These are phyloP conservation scores for Hozukius guyotensis DNA, from an alignment of 2,797 vertebrate genomes.

Conservation along the genomic window DNA sequence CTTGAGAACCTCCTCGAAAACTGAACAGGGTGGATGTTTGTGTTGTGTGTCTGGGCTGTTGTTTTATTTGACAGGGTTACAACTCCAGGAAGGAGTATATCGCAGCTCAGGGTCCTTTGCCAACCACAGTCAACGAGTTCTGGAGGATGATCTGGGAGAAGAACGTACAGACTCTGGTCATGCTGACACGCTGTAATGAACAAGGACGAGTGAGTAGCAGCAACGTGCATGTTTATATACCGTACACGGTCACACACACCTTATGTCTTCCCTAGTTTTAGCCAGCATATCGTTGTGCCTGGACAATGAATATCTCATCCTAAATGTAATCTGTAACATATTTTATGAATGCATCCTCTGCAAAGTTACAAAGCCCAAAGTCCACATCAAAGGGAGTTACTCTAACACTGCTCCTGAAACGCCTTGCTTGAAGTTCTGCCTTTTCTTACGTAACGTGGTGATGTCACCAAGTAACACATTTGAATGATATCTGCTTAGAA, in stretches of 20 bases:
- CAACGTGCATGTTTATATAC: neutral
- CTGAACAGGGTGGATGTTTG: neutral
- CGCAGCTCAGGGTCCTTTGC: conserved; percentile 95
- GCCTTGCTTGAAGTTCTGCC: no score
- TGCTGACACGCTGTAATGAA: conserved; percentile 96
- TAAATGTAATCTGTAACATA: neutral
- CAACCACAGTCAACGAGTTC: conserved; percentile 91
- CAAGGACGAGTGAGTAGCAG: conserved; percentile 89
- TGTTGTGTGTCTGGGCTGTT: conserved; percentile 13
- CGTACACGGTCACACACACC: neutral
- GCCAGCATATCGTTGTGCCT: neutral
- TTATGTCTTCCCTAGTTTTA: neutral
- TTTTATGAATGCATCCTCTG: neutral
- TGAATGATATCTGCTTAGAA: no score
- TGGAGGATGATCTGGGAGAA: conserved; percentile 99
- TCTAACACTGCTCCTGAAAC: no score
- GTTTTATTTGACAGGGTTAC: conserved; percentile 85
- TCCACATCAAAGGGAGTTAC: no score
- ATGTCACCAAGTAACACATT: no score
- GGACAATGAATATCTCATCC: neutral
- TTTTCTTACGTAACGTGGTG: no score
- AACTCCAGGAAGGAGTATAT: conserved; percentile 92
- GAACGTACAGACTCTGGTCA: conserved; percentile 90
- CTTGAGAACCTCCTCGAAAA: neutral
- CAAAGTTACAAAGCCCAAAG: no score